Base-by-base conservation (phyloP, 2,888 invertebrate species). In the Therioaphis trifolii region DNA sequence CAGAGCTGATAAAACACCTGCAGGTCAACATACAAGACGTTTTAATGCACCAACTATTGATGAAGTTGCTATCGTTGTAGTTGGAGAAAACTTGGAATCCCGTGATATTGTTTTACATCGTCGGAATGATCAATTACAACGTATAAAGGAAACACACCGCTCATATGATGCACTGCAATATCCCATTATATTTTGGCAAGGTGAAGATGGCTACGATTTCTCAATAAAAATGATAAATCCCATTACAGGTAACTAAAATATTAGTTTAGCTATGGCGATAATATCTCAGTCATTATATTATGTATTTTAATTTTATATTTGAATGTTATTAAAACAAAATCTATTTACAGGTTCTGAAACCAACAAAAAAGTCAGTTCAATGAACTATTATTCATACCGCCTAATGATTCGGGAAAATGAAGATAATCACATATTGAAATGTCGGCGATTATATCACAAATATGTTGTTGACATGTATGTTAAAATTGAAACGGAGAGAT, bases 101-200 rank as follows among this genome's bases (percentile, higher is more conserved):
- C 78, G 87, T 69, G 86, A 87, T 80, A 88, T 88, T 40, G 85
- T 88, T 69, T 58, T 88, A 55, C 86, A 86, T 84, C 85, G 18
- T 43, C 86, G 84, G 86, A 85, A 85, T 74, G 85, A 86, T 58
- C 80, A 58, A 15, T 72, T 89, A 21, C 74, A 85, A 18, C 79
- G 87, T 9, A 87, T 89, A 5, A 72, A 86, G 0, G 88, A 88
- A 55, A 87, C 87, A 27, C 87, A 88, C 68, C 86, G 86, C 49
- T 88, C 86, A 69, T 88, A 88, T 80, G 88, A 89, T 82, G 87
- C 88, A 3, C 84, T 89, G 27, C 86, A 87, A 69, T 89, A 89
- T 79, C 88, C 88, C 0, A 0, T 89, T 0, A 87, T 88, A 40
- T 89, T 88, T 84, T 86, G 87, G 55, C 74, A 63, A 63, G 63